These are phyloP conservation scores for Rhea americana DNA, from an alignment of 2,113 vertebrate genomes.

Conservation along the genomic window DNA sequence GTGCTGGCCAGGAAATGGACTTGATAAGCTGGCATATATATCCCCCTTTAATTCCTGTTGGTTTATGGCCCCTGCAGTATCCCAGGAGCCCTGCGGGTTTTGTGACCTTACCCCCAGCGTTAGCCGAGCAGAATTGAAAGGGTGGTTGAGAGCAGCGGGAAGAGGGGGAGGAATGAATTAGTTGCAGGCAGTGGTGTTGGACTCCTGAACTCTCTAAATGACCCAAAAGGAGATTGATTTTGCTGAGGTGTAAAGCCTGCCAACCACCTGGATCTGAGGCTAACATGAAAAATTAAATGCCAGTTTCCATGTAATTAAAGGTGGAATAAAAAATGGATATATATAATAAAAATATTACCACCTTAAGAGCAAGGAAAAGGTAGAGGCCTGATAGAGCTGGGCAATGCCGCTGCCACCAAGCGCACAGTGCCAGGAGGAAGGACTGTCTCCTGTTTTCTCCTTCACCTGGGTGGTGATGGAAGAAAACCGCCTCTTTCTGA, in stretches of 20 bases:
- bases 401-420: accelerated
- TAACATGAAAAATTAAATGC: slow-evolving; percentile 47
- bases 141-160: not conserved
- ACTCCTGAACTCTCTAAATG: slow-evolving; percentile 35
- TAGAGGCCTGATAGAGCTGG: not conserved
- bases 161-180: not conserved
- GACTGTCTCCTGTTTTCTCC: not conserved
- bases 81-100: accelerated
- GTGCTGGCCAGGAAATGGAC: not conserved
- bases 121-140: not conserved
- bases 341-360: not conserved
- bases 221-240: slow-evolving; percentile 36
- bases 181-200: not conserved
- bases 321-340: not conserved
- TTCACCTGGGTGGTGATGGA: not conserved
- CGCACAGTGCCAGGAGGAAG: accelerated
- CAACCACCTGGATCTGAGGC: not conserved
- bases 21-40: not conserved
- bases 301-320: slow-evolving; percentile 1
- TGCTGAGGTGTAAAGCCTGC: not conserved
- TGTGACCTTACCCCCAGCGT: slow-evolving; percentile 28
- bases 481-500: not conserved
- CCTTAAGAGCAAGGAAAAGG: not conserved
- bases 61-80: slow-evolving; percentile 22
- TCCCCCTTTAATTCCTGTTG: slow-evolving; percentile 24